Conservation (phyloP, 2,797 vertebrate species). For the Sebastes vulpes region DNA sequence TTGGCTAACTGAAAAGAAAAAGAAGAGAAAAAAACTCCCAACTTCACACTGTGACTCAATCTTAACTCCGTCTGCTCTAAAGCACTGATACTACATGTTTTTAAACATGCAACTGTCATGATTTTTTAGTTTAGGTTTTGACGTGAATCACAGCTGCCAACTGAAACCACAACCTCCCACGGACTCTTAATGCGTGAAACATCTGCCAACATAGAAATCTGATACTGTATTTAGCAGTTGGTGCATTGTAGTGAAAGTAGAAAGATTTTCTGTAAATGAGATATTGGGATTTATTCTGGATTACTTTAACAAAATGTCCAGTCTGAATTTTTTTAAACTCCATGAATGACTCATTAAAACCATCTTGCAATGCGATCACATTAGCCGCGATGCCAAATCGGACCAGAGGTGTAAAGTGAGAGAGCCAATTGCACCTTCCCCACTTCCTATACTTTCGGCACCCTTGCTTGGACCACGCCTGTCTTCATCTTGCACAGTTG, state of each 20-base stretch:
- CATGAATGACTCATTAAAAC: background rate
- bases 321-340: conserved; percentile 1
- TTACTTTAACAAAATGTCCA: conserved; percentile 4
- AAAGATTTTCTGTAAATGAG: conserved; percentile 36
- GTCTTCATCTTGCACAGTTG: background rate
- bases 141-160: conserved; percentile 57
- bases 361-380: background rate
- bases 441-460: background rate
- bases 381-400: background rate
- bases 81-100: conserved; percentile 3
- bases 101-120: conserved; percentile 15
- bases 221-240: conserved; percentile 69
- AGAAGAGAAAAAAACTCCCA: background rate
- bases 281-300: conserved; percentile 16
- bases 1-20: conserved; percentile 32
- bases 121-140: conserved; percentile 43
- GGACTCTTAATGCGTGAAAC: conserved; percentile 66
- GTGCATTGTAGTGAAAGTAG: conserved; percentile 12
- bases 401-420: background rate
- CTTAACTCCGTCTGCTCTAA: background rate
- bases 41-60: conserved; percentile 19
- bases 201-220: conserved; percentile 70
- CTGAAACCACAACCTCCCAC: conserved; percentile 46
- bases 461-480: background rate
- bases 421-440: background rate